Evolutionary conservation across 1,140 invertebrate genomes (phyloP).

Genomic region (Parapsyche elsis): DNA sequence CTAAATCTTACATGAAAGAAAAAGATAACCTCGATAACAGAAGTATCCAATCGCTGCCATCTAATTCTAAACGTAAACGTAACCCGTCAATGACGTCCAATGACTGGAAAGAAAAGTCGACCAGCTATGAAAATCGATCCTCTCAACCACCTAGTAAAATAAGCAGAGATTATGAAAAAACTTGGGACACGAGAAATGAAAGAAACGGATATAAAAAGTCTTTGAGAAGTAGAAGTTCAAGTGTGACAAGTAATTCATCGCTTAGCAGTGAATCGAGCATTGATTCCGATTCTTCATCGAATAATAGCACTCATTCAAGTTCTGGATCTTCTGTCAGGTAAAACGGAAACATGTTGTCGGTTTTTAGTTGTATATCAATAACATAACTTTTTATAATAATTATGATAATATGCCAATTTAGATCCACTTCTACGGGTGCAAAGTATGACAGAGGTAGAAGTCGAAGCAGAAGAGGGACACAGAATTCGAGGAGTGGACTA

Average conservation of each 20-base stretch:
- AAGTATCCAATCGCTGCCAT: constrained; percentile 37
- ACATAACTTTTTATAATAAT: background rate
- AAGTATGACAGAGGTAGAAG: background rate
- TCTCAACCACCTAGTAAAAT: constrained; percentile 25
- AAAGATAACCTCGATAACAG: constrained; percentile 34
- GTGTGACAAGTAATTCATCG: constrained; percentile 21
- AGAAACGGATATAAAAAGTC: background rate
- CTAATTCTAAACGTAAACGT: constrained; percentile 37
- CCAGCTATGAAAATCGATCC: background rate
- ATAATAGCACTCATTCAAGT: background rate
- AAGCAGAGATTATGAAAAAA: background rate
- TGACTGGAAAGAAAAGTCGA: constrained; percentile 4
- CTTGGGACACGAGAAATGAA: background rate
- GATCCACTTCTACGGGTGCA: background rate
- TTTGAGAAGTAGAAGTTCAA: constrained; percentile 6
- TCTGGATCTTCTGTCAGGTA: background rate
- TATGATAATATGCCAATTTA: background rate
- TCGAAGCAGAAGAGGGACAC: constrained; percentile 15
- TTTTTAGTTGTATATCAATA: background rate
- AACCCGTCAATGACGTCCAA: constrained; percentile 31
- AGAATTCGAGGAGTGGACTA: background rate
- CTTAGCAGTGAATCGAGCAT: background rate
- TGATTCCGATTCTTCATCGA: constrained; percentile 3
- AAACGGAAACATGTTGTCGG: background rate
- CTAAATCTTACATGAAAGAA: background rate